Conservation (phyloP, 2,113 vertebrate species). For the Grammomys dolichurus region DNA sequence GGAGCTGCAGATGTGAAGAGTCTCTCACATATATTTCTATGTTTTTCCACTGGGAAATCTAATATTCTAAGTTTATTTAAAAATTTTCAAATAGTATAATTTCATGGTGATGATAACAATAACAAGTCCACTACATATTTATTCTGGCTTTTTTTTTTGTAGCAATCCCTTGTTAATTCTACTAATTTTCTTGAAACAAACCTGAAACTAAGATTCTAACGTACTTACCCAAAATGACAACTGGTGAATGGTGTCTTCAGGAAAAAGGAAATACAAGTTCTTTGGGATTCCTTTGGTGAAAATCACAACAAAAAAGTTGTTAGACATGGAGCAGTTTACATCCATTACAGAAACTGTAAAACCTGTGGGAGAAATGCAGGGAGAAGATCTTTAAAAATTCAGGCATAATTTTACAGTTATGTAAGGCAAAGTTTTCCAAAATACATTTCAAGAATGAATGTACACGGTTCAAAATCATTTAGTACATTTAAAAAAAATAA, state of each 20-base stretch:
- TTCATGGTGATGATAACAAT: neutral
- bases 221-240: neutral
- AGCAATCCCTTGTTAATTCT: neutral
- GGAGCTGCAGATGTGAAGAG: neutral
- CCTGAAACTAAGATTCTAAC: neutral
- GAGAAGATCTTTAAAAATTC: neutral
- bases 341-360: neutral
- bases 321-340: neutral
- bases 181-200: constrained; percentile 19
- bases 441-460: neutral
- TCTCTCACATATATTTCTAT: neutral
- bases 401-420: neutral
- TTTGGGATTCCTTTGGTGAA: neutral
- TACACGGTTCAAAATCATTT: neutral
- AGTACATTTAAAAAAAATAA: neutral
- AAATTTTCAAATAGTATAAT: neutral
- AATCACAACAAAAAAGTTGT: neutral
- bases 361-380: neutral
- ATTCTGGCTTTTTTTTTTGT: neutral
- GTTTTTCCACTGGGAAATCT: constrained; percentile 11
- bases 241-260: neutral
- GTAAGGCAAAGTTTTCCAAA: neutral
- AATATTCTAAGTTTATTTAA: constrained; percentile 27
- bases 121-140: neutral
- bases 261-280: neutral